Conservation (phyloP, 1,140 invertebrate genomes). For the Hormaphis cornu region DNA sequence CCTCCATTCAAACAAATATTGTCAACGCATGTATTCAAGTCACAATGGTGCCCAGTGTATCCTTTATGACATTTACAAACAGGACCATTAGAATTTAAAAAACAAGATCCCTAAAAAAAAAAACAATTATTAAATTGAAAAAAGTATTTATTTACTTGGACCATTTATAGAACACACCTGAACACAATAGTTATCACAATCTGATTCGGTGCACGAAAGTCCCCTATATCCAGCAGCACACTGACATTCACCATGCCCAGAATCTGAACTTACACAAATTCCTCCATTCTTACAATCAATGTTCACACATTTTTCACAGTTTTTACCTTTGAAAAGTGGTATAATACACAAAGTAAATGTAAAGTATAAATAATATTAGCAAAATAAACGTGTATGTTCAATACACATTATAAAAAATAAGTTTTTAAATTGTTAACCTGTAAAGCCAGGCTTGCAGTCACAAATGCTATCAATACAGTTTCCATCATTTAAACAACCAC, state of each 20-base stretch:
- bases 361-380: background rate
- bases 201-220: slow-evolving; percentile 42
- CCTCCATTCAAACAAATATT: slow-evolving; percentile 50
- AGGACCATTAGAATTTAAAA: slow-evolving; percentile 39
- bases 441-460: slow-evolving; percentile 44
- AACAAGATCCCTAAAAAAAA: slow-evolving; percentile 39
- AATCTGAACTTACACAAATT: slow-evolving; percentile 39
- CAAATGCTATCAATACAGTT: slow-evolving; percentile 46
- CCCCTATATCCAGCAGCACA: slow-evolving; percentile 43
- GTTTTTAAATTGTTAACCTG: slow-evolving; percentile 39
- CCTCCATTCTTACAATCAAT: slow-evolving; percentile 44
- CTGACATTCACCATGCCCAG: slow-evolving; percentile 39
- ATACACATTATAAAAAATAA: background rate
- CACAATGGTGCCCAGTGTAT: slow-evolving; percentile 50
- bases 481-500: slow-evolving; percentile 48
- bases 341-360: background rate
- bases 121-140: background rate
- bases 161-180: slow-evolving; percentile 25
- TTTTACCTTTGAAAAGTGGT: slow-evolving; percentile 34
- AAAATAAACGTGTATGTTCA: background rate
- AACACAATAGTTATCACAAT: slow-evolving; percentile 42
- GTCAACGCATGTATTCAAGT: slow-evolving; percentile 47
- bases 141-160: background rate
- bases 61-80: slow-evolving; percentile 44
- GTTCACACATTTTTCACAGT: slow-evolving; percentile 41